These are phyloP conservation scores for Pheosia tremula DNA, from an alignment of 2,888 invertebrate species.

Conservation along the genomic window DNA sequence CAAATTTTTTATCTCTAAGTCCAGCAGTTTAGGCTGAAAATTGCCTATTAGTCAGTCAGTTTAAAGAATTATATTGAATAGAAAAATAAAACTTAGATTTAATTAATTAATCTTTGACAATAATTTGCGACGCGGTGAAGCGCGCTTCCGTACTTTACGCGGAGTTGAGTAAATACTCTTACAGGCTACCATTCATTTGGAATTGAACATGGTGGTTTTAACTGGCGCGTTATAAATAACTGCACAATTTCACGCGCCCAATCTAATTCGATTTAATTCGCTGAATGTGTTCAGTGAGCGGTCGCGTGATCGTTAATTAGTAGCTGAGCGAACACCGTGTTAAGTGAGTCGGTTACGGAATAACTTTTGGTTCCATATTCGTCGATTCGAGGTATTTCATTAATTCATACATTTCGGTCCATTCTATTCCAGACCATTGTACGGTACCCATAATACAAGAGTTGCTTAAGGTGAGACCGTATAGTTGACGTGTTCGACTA, in stretches of 20 bases:
- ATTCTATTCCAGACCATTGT: too few species aligned
- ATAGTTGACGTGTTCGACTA: too few species aligned
- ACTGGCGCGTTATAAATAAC: constrained; percentile 63
- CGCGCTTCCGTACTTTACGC: constrained; percentile 64
- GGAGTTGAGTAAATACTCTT: constrained; percentile 68
- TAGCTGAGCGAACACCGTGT: background rate
- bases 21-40: too few species aligned
- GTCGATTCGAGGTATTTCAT: background rate
- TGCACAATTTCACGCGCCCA: constrained; percentile 57
- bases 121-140: constrained; percentile 61
- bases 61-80: too few species aligned
- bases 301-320: constrained; percentile 37
- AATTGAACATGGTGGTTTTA: constrained; percentile 68
- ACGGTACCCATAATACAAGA: too few species aligned
- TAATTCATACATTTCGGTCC: too few species aligned
- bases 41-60: too few species aligned
- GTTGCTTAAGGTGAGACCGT: too few species aligned
- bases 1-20: too few species aligned
- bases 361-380: constrained; percentile 1
- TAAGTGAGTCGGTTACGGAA: constrained; percentile 37
- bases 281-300: constrained; percentile 59
- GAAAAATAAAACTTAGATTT: background rate
- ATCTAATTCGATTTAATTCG: constrained; percentile 57
- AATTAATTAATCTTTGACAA: constrained; percentile 60
- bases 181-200: constrained; percentile 69